phyloP scores from a whole-genome alignment of 1,140 invertebrate species.

The Globodera ellingtonae region DNA sequence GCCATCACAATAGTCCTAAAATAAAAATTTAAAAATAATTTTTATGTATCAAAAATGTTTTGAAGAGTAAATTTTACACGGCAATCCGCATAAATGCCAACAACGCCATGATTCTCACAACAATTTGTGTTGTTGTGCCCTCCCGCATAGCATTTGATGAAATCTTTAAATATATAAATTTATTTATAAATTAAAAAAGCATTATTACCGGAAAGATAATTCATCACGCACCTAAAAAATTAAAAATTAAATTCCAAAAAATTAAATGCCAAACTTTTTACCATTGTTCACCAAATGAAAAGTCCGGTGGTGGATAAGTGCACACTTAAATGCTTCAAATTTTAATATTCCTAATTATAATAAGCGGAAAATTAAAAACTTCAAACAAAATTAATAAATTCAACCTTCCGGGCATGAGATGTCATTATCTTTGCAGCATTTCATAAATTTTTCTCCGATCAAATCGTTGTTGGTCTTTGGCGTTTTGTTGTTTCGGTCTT shows the following conservation, averaged over 20 bases:
- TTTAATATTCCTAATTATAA: slow-evolving; percentile 2
- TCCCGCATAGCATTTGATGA: slow-evolving; percentile 22
- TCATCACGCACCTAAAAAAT: slow-evolving; percentile 4
- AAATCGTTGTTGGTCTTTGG: background rate
- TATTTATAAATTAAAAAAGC: background rate
- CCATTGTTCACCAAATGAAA: slow-evolving; percentile 12
- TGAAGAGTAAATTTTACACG: background rate
- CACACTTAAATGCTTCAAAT: slow-evolving; percentile 11
- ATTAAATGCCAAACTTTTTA: background rate
- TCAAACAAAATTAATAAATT: background rate
- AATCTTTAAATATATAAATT: slow-evolving; percentile 4
- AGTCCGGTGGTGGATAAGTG: slow-evolving; percentile 17
- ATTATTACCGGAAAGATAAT: background rate
- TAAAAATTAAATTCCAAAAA: background rate
- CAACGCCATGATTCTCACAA: slow-evolving; percentile 19
- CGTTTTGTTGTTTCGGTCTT: background rate
- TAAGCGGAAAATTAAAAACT: background rate
- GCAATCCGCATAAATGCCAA: slow-evolving; percentile 20
- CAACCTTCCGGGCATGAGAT: slow-evolving; percentile 19
- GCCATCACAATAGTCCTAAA: slow-evolving; percentile 24
- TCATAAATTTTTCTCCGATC: slow-evolving; percentile 20
- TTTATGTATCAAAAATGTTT: background rate
- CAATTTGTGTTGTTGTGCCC: slow-evolving; percentile 27
- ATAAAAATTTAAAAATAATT: background rate
- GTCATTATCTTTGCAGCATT: slow-evolving; percentile 18